Conservation (phyloP, 1,140 invertebrate species). For the Drosophila bipectinata region DNA sequence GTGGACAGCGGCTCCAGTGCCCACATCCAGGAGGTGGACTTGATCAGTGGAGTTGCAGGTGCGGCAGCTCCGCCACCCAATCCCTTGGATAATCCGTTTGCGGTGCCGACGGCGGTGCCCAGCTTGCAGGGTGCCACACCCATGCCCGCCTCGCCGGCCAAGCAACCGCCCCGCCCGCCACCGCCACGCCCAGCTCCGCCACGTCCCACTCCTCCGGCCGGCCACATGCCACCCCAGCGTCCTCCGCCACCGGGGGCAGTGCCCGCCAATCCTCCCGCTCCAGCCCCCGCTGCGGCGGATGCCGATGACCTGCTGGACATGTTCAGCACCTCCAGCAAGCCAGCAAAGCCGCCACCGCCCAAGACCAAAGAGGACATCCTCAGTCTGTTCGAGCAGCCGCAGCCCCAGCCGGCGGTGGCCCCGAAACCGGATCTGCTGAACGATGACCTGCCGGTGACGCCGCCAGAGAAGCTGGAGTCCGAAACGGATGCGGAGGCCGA, state of each 20-base stretch:
- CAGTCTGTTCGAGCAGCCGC: conserved; percentile 87
- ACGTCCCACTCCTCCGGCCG: conserved; percentile 81
- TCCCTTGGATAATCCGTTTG: conserved; percentile 74
- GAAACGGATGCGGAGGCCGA: background rate
- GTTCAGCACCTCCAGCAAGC: conserved; percentile 84
- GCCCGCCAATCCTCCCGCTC: conserved; percentile 12
- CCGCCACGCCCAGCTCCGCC: conserved; percentile 84
- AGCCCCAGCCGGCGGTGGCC: conserved; percentile 50
- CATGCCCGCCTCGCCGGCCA: conserved; percentile 52
- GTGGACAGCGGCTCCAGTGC: conserved; percentile 70
- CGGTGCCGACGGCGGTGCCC: conserved; percentile 69
- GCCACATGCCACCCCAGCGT: conserved; percentile 54
- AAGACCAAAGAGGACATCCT: conserved; percentile 87
- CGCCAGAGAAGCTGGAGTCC: background rate
- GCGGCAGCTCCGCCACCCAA: conserved; percentile 7
- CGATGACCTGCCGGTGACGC: conserved; percentile 84
- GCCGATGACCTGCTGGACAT: conserved; percentile 84
- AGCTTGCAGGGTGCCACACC: conserved; percentile 66
- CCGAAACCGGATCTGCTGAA: conserved; percentile 85
- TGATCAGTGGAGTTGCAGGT: conserved; percentile 26
- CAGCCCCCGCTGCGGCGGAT: conserved; percentile 48
- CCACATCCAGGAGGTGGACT: conserved; percentile 63
- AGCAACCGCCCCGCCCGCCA: conserved; percentile 73
- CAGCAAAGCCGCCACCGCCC: conserved; percentile 83
- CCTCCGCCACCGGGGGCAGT: conserved; percentile 62